Base-by-base conservation (phyloP, 2,888 invertebrate genomes). In the Petrolisthes cinctipes region DNA sequence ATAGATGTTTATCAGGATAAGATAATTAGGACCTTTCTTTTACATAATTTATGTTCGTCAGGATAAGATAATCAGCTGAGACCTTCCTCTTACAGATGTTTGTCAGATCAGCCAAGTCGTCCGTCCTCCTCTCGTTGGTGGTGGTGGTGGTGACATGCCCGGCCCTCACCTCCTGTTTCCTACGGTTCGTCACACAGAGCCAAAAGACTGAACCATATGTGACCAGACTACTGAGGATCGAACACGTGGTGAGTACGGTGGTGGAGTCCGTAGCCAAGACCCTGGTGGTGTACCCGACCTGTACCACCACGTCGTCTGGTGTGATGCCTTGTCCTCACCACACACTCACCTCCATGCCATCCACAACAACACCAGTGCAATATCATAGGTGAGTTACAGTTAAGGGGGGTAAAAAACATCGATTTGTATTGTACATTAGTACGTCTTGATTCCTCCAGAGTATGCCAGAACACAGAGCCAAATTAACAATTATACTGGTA, bases 231-330 rank as follows among this genome's bases (percentile, higher is more conserved):
- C 61, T 86, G 51, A 81, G 68, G 20, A 54, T 86, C 6, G 75
- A 86, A 81, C 81, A 14, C 0, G 54, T 82, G 57, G 7, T 82
- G 53, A 73, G 53, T 51, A 86, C 86, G 75, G 37, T 53, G 37
- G 75, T 75, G n/a, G 61, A 4, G 71, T 80, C 86, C 23, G 37
- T 82, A 37, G 71, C 54, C 20, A 73, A 79, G 51, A 82, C 86
- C n/a, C 61, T 86, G 5, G 53, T 57, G 82, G 75, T 86, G 5
- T 86, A 75, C 81, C 86, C 86, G 20, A 86, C 86, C 23, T 86
- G 86, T 53, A 86, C 86, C 81, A 68, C 86, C 75, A 53, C 68
- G 5, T 73, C 57, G 51, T 14, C 14, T 4, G 86, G 86, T 7
- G 81, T 82, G 53, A 51, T 81, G 2, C 56, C 73, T 5, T 86